Evolutionary conservation across 2,888 invertebrate genomes (phyloP).

Genomic region (Patella pellucida): DNA sequence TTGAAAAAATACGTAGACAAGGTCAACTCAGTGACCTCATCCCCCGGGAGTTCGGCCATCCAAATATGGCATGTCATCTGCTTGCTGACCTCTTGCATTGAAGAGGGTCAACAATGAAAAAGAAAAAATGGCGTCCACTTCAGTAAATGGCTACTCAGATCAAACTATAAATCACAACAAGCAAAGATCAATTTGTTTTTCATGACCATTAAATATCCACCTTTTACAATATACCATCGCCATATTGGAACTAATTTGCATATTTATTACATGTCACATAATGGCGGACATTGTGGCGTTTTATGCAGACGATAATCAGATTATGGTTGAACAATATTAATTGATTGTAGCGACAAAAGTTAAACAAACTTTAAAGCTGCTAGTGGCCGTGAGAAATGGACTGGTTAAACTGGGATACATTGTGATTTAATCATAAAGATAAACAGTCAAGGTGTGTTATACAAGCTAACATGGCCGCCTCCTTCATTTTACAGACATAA

Average conservation of each 20-base stretch:
- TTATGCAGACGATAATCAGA: not conserved
- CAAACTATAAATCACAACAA: constrained; percentile 9
- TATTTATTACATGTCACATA: constrained; percentile 11
- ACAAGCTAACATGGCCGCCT: too few relatives aligned
- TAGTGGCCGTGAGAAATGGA: not conserved
- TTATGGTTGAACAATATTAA: not conserved
- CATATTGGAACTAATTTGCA: constrained; percentile 7
- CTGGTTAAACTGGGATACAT: not conserved
- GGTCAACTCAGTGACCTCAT: not conserved
- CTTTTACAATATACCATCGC: not conserved
- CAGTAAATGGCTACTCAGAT: not conserved
- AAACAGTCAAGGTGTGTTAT: not conserved
- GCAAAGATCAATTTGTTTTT: constrained; percentile 9
- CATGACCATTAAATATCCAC: not conserved
- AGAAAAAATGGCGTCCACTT: constrained; percentile 7
- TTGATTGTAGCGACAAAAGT: constrained; percentile 1
- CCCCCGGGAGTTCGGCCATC: not conserved
- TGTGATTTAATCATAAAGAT: not conserved
- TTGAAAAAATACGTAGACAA: not conserved
- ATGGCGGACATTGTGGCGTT: not conserved
- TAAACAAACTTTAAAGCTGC: not conserved
- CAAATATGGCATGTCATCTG: not conserved
- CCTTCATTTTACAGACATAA: too few relatives aligned
- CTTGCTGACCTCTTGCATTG: not conserved
- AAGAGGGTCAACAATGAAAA: not conserved